Percentiles rank a stretch among this genome's conserved stretches.
These are phyloP conservation scores for Mystacornis crossleyi DNA, from an alignment of 2,113 vertebrate genomes.

Conservation along the genomic window DNA sequence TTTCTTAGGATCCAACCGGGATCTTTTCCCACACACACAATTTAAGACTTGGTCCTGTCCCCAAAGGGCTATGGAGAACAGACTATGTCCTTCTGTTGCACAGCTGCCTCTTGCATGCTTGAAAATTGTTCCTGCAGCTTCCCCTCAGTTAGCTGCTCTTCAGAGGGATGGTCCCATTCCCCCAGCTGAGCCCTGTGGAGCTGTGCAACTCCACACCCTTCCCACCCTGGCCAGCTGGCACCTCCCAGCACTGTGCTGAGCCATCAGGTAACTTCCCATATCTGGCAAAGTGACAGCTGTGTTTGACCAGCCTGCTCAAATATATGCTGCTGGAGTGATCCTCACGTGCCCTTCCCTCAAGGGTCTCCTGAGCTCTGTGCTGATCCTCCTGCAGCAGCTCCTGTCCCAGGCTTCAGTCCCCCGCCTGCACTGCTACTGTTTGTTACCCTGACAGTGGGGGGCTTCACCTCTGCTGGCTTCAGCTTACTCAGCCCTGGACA, in stretches of 20 bases:
- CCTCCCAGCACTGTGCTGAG: neutral
- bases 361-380: accelerated
- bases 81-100: neutral
- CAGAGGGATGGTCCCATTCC: accelerated
- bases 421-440: neutral
- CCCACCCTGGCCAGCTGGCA: neutral
- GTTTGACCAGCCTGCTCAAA: accelerated
- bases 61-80: neutral
- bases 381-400: neutral
- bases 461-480: neutral
- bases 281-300: accelerated
- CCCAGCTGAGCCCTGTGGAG: accelerated
- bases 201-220: neutral
- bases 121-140: neutral
- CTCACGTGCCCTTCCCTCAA: accelerated
- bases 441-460: neutral
- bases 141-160: neutral
- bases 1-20: neutral
- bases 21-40: neutral
- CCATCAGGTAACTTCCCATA: accelerated
- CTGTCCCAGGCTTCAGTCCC: neutral
- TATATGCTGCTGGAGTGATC: accelerated
- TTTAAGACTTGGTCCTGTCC: neutral
- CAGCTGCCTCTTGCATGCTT: neutral
- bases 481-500: neutral